Evolutionary conservation across 2,797 vertebrate species (phyloP).

Genomic region (Myripristis jacobus): DNA sequence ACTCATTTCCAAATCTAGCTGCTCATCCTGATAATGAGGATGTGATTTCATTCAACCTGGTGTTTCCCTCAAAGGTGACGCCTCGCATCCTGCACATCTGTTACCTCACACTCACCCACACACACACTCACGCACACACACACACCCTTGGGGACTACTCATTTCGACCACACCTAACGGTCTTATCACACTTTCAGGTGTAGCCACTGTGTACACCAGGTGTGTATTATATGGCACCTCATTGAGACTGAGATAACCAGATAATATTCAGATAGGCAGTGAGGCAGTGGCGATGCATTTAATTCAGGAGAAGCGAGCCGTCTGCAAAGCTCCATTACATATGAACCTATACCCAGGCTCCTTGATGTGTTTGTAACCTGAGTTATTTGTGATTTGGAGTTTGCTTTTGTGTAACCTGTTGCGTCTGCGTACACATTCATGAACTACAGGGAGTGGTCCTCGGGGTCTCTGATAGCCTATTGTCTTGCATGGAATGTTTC

Average conservation of each 20-base stretch:
- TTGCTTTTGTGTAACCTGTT: slow-evolving; percentile 65
- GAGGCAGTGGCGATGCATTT: slow-evolving; percentile 23
- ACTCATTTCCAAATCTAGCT: slow-evolving; percentile 5
- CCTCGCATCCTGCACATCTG: slow-evolving; percentile 72
- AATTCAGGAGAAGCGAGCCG: slow-evolving; percentile 53
- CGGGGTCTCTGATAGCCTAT: slow-evolving; percentile 74
- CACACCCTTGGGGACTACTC: slow-evolving; percentile 6
- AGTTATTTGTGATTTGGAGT: background rate
- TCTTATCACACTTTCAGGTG: slow-evolving; percentile 40
- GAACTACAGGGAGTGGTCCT: slow-evolving; percentile 68
- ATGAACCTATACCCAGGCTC: background rate
- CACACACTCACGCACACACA: slow-evolving; percentile 12
- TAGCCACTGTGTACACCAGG: background rate
- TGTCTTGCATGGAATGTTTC: slow-evolving; percentile 77
- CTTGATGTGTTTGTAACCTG: background rate
- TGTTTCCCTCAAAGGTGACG: slow-evolving; percentile 39
- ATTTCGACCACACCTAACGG: slow-evolving; percentile 1
- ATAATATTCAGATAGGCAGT: slow-evolving; percentile 4
- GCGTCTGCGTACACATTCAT: slow-evolving; percentile 46
- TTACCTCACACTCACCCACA: slow-evolving; percentile 21
- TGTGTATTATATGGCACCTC: slow-evolving; percentile 1
- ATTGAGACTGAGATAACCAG: background rate
- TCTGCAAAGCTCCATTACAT: slow-evolving; percentile 9
- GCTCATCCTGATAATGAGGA: slow-evolving; percentile 39
- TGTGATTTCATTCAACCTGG: slow-evolving; percentile 36